A percentile compares a stretch with the other conserved stretches of the same genome.
Conservation (phyloP, 2,113 vertebrate genomes). For the Prinia subflava region DNA sequence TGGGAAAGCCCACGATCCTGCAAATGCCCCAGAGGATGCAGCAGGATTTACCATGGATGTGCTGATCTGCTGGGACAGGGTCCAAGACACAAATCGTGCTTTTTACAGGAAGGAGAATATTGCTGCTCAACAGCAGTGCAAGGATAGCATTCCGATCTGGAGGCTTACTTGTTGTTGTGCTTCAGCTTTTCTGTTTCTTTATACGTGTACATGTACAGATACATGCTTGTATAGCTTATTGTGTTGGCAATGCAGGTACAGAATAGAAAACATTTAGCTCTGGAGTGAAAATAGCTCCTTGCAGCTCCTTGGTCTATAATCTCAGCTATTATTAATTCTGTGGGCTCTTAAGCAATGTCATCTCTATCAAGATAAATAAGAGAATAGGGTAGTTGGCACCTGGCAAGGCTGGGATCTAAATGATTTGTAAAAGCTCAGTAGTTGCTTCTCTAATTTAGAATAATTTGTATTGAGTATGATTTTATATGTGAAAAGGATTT, state of each 20-base stretch:
- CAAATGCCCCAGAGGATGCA: slow-evolving; percentile 49
- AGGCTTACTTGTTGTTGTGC: background rate
- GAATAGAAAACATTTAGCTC: background rate
- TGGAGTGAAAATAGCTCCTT: background rate
- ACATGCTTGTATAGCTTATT: background rate
- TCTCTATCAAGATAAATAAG: background rate
- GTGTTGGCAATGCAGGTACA: background rate
- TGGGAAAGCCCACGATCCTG: slow-evolving; percentile 33
- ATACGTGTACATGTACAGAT: fast-evolving
- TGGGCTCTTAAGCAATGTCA: background rate
- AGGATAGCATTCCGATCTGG: fast-evolving
- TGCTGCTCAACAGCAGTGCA: background rate
- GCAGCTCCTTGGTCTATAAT: background rate
- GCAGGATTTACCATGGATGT: slow-evolving; percentile 51
- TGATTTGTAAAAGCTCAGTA: background rate
- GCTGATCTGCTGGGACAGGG: slow-evolving; percentile 29
- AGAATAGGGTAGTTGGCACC: background rate
- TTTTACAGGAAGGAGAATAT: background rate
- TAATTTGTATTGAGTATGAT: background rate
- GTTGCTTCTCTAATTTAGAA: background rate
- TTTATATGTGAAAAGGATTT: slow-evolving; percentile 4
- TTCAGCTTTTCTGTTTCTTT: slow-evolving; percentile 28
- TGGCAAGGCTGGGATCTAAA: background rate
- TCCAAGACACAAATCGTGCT: slow-evolving; percentile 20
- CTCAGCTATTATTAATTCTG: background rate